phyloP scores from a whole-genome alignment of 2,113 vertebrate species.

The Parotia lawesii region DNA sequence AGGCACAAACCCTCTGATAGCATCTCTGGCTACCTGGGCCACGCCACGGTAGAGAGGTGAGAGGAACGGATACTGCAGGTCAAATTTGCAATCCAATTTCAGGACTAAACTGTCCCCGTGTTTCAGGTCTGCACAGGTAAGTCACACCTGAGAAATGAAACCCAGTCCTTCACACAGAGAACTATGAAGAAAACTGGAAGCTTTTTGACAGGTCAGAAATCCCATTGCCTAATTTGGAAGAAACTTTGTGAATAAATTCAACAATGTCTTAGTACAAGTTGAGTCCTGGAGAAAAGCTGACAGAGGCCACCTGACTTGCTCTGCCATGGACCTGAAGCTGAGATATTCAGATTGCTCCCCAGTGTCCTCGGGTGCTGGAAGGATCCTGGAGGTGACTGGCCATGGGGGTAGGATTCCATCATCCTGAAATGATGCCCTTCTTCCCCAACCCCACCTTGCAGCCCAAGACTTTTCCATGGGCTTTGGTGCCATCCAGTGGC shows the following conservation, averaged over 20 bases:
- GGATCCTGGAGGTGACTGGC: neutral
- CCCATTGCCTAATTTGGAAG: neutral
- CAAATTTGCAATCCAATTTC: rapidly evolving
- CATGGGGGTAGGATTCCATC: neutral
- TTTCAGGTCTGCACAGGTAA: neutral
- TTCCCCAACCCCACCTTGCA: neutral
- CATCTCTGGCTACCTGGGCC: neutral
- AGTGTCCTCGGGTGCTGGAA: neutral
- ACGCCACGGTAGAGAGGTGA: neutral
- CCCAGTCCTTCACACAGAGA: neutral
- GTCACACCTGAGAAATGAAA: neutral
- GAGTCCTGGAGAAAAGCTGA: neutral
- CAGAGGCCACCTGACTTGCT: neutral
- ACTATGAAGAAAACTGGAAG: neutral
- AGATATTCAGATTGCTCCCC: neutral
- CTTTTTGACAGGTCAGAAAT: neutral
- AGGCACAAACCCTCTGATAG: neutral
- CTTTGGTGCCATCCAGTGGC: slow-evolving; percentile 66
- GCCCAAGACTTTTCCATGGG: neutral
- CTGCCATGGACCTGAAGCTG: neutral
- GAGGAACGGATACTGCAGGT: neutral
- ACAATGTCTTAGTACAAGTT: neutral
- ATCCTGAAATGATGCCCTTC: neutral
- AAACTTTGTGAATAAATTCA: neutral
- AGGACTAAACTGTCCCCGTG: neutral